phyloP scores from a whole-genome alignment of 2,113 vertebrate species.

The Narcine bancroftii region DNA sequence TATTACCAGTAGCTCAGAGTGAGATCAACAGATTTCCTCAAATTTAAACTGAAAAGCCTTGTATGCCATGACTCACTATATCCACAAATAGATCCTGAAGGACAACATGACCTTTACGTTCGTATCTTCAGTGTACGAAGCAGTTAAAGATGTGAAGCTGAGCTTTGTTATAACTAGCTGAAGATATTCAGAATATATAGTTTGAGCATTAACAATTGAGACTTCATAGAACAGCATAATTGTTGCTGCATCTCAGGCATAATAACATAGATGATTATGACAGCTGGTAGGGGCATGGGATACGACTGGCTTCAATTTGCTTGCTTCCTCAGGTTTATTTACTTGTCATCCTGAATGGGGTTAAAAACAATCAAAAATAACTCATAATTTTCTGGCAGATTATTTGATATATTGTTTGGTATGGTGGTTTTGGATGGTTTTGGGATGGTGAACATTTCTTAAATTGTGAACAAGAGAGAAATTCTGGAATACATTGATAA shows the following conservation, averaged over 20 bases:
- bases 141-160: background rate
- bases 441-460: background rate
- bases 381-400: background rate
- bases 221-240: background rate
- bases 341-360: background rate
- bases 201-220: background rate
- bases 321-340: background rate
- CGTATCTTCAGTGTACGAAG: background rate
- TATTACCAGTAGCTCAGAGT: background rate
- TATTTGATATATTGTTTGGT: background rate
- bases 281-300: background rate
- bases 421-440: background rate
- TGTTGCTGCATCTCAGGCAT: background rate
- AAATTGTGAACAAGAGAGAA: background rate
- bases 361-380: background rate
- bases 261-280: background rate
- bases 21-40: constrained; percentile 17
- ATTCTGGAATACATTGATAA: background rate
- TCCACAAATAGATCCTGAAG: background rate
- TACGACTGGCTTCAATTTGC: background rate
- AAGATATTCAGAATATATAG: background rate
- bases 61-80: background rate
- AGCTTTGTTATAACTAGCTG: background rate
- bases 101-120: background rate
- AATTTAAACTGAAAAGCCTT: background rate